Base-by-base conservation (phyloP, 2,113 vertebrate species). In the Pelodiscus sinensis region DNA sequence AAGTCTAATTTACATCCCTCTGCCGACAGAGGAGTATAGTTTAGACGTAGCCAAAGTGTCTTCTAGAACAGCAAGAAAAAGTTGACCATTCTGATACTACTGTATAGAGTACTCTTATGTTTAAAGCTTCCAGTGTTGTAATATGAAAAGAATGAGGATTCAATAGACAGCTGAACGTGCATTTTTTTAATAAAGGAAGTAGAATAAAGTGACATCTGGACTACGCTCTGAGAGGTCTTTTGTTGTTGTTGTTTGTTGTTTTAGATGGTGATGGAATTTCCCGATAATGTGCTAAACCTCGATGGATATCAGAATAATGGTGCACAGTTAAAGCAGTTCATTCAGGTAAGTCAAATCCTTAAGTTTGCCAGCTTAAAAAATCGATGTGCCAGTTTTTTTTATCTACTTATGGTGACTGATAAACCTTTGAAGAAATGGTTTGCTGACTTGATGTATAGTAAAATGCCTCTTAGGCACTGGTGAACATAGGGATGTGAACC, bases 191-290 rank as follows among this genome's bases (percentile, higher is more conserved):
- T 54, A 27, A n/a, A 85, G 52, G 55, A 94, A 75, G 29, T 21
- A 60, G 81, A 96, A 44, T 58, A 83, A 85, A 9, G 24, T 55
- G 8, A 65, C 35, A 5, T 6, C 2, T 84, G 29, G 51, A 29
- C 9, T 52, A 31, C 18, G 4, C 79, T 79, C 38, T 91, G 82
- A 89, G 79, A 80, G 19, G 31, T 54, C 60, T 3, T 60, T 95
- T 92, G 82, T 62, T 38, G 85, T 94, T 54, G 92, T 38, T 95
- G 94, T 90, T 31, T 84, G 8, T 54, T 54, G 52, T 96, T 35
- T 79, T 93, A 99, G 99, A 99, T 99, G 99, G 99, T 99, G 98
- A 99, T 99, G 99, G 99, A 99, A 94, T 99, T 99, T 98, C 98
- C 99, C 90, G 99, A 99, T 94, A 98, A 98, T 56, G 95, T 98